Evolutionary conservation across 2,888 invertebrate species (phyloP), one percentile per base, ranked within the genome.

Genomic region (Arrhopalites spinosus): DNA sequence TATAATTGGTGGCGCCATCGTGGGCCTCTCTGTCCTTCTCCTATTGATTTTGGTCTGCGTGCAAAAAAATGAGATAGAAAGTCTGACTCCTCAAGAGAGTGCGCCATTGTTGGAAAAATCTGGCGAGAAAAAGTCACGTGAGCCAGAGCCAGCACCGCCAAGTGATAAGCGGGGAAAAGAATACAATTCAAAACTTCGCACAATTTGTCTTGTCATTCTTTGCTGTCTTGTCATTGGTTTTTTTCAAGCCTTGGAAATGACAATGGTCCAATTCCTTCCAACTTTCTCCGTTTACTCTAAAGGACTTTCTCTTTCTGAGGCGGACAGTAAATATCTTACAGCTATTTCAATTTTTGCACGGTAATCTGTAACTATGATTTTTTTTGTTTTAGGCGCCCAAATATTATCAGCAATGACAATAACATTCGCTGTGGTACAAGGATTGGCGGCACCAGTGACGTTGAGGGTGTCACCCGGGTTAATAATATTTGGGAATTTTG

Each of bases 241-340:
- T 13, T 79, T 77, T 53, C 75, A 73, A 23, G 78, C 77, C 3
- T 70, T 77, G 76, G 79, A 80, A 61, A 70, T 77, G n/a, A 70
- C 70, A 20, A 76, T 45, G 0, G 29, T 63, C 1, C 61, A 68
- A 30, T 74, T 74, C 50, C 7, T 74, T 2, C 68, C 74, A 1
- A 68, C 74, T 2, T 74, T 74, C 50, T 3, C 74, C 15, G 56
- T 29, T n/a, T 74, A 68, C 45, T 30, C 69, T 15, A 45, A 68
- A 1, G 74, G 68, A 2, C 8, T 53, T n/a, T n/a, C 68, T 7
- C 43, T 47, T 2, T 45, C 68, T 25, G 23, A n/a, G 11, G 45
- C 56, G 53, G 69, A 13, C 1, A 36, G 36, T 7, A 11, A 7
- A 36, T 11, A 7, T 36, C 36, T 36, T 36, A 11, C 36, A 3